These are phyloP conservation scores for Phthorimaea operculella DNA, from an alignment of 1,140 invertebrate species.

Conservation along the genomic window DNA sequence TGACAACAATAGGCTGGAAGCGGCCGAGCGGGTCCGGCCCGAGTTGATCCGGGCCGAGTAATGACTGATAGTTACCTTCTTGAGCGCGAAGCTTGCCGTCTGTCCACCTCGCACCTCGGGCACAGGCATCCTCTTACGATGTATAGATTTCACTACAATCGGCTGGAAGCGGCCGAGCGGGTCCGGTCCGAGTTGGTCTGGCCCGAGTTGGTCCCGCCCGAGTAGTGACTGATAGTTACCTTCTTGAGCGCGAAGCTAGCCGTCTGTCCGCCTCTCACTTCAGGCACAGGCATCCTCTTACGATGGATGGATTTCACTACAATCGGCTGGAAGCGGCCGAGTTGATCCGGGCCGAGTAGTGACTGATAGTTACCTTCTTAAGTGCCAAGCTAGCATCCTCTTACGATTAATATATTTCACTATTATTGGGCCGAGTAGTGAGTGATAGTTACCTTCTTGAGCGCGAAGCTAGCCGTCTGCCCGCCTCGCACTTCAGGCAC, in stretches of 20 bases:
- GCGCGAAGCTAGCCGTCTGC: constrained; percentile 98
- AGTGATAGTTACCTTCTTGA: constrained; percentile 91
- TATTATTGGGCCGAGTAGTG: constrained; percentile 86
- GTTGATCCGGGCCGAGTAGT: no score
- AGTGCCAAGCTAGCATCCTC: constrained; percentile 98
- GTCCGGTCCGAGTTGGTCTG: constrained; percentile 97
- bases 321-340: constrained; percentile 93
- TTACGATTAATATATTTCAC: constrained; percentile 98
- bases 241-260: constrained; percentile 98
- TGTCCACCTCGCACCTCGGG: constrained; percentile 96
- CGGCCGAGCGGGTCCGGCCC: constrained; percentile 95
- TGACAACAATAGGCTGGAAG: constrained; percentile 92
- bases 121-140: constrained; percentile 98
- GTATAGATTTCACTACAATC: constrained; percentile 96
- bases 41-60: no score
- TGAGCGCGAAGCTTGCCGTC: constrained; percentile 97
- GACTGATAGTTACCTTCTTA: constrained; percentile 90
- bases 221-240: no score
- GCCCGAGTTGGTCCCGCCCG: constrained; percentile 93
- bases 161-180: constrained; percentile 91
- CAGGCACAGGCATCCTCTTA: constrained; percentile 96
- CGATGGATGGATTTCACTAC: constrained; percentile 97
- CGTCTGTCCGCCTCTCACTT: constrained; percentile 97
- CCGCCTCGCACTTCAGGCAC: constrained; percentile 95
- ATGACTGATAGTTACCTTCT: constrained; percentile 87